These are phyloP conservation scores for Prietella phreatophila DNA, from an alignment of 2,113 vertebrate species.

Conservation along the genomic window DNA sequence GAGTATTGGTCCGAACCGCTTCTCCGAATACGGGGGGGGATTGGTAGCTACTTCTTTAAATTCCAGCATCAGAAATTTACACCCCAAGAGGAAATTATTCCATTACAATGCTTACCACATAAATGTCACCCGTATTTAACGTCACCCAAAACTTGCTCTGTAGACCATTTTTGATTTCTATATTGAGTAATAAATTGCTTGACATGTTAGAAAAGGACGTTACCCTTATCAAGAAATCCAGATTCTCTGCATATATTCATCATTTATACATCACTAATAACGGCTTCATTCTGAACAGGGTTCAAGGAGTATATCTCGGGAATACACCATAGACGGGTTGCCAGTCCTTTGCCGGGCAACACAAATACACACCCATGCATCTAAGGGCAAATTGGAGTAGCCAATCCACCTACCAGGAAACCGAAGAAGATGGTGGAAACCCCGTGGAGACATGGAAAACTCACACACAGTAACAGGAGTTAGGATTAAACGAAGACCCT, in stretches of 20 bases:
- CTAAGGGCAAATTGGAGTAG: neutral
- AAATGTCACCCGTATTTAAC: neutral
- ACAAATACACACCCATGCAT: neutral
- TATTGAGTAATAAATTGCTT: neutral
- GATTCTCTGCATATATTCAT: neutral
- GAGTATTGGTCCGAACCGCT: neutral
- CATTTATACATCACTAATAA: neutral
- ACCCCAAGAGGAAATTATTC: conserved; percentile 15
- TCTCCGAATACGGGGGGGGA: neutral
- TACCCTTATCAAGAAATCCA: neutral
- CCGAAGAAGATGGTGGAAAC: neutral
- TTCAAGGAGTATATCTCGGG: neutral
- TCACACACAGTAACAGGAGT: neutral
- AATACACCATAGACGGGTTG: neutral
- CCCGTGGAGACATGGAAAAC: neutral
- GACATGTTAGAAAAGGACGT: neutral
- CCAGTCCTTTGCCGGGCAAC: neutral
- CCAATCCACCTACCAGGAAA: neutral
- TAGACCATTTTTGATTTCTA: neutral
- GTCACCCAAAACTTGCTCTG: neutral
- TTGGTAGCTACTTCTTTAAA: neutral
- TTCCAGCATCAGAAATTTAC: neutral
- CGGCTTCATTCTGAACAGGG: neutral
- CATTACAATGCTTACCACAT: neutral
- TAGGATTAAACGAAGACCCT: neutral